phyloP scores from a whole-genome alignment of 1,140 invertebrate genomes.

The Drosophila aff. region DNA sequence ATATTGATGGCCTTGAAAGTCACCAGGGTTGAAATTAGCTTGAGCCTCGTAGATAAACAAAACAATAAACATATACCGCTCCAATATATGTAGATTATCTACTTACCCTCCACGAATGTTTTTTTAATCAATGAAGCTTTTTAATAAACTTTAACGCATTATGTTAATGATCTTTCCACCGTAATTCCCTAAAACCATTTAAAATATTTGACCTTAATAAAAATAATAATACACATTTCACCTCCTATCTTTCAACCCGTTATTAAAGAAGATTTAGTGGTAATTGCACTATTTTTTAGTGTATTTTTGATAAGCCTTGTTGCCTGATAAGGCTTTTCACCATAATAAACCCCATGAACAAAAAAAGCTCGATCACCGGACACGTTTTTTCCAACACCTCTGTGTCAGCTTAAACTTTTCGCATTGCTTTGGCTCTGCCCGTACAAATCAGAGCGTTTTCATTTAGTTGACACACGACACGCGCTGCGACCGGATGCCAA shows the following conservation, averaged over 20 bases:
- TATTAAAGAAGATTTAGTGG: background rate
- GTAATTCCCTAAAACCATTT: too few species aligned
- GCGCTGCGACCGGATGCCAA: constrained; percentile 4
- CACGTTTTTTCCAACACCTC: constrained; percentile 28
- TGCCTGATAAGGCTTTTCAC: constrained; percentile 12
- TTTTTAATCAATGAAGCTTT: too few species aligned
- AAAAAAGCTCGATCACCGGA: constrained; percentile 30
- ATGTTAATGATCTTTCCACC: too few species aligned
- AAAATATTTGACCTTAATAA: background rate
- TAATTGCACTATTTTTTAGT: background rate
- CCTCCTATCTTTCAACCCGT: background rate
- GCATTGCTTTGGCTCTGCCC: background rate
- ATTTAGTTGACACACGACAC: constrained; percentile 40
- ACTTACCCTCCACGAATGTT: background rate
- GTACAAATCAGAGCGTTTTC: background rate
- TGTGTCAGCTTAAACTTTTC: constrained; percentile 37
- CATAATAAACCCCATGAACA: background rate
- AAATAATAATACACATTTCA: background rate
- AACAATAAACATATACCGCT: background rate
- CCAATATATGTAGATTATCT: background rate
- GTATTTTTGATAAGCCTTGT: background rate
- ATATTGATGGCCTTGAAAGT: background rate
- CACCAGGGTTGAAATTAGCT: background rate
- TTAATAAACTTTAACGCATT: background rate
- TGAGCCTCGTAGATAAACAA: background rate